Evolutionary conservation across 2,888 invertebrate species (phyloP).

Genomic region (Bombylius discolor): DNA sequence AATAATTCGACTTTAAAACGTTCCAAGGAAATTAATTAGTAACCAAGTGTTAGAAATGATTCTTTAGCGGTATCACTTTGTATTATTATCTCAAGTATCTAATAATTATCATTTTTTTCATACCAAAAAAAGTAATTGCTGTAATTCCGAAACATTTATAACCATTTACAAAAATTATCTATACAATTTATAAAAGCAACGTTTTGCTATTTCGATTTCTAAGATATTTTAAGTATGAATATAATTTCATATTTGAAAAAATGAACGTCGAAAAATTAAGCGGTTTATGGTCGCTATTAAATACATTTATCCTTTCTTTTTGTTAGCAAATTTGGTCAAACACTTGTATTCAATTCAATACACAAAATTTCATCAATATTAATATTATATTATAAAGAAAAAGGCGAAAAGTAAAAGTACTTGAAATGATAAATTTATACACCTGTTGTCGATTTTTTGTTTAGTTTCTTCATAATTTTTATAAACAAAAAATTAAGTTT

Average conservation of each 20-base stretch:
- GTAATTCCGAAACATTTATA: not conserved
- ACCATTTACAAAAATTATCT: too few species aligned
- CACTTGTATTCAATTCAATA: not conserved
- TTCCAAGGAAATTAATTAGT: not conserved
- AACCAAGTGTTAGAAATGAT: not conserved
- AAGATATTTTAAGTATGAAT: too few species aligned
- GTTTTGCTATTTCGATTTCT: too few species aligned
- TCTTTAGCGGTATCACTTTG: not conserved
- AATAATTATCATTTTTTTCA: not conserved
- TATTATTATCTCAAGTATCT: not conserved
- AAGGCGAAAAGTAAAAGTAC: not conserved
- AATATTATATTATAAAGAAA: not conserved
- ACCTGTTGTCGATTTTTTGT: not conserved
- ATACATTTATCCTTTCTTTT: not conserved
- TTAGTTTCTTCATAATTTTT: too few species aligned
- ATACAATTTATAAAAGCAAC: too few species aligned
- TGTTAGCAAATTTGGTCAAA: not conserved
- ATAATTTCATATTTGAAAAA: too few species aligned
- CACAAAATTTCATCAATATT: not conserved
- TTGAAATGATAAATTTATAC: not conserved
- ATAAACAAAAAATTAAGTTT: not conserved
- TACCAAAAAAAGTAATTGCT: not conserved
- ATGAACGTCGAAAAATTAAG: too few species aligned
- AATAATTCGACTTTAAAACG: not conserved
- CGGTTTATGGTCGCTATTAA: not conserved